These are phyloP conservation scores for Nephotettix cincticeps DNA, from an alignment of 1,140 invertebrate species.

Conservation along the genomic window DNA sequence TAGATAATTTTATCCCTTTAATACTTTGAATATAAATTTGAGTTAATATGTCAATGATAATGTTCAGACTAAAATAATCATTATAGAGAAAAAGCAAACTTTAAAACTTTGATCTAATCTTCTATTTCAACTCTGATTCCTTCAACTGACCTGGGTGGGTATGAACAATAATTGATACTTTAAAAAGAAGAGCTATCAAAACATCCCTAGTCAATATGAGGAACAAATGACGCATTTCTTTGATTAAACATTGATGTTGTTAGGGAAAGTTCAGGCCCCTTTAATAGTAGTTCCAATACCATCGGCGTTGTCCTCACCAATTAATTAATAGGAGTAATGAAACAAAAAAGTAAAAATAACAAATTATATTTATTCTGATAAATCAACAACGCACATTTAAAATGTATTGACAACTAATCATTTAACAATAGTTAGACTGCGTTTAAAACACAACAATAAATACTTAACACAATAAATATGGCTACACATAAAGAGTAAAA, in stretches of 20 bases:
- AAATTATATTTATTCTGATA: slow-evolving; percentile 13
- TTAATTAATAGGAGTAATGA: background rate
- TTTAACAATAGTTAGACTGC: slow-evolving; percentile 5
- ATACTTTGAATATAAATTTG: too few relatives aligned
- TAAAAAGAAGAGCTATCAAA: background rate
- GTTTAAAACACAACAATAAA: slow-evolving; percentile 19
- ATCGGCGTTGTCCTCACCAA: background rate
- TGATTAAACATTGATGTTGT: background rate
- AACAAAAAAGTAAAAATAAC: slow-evolving; percentile 1
- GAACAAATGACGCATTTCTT: background rate
- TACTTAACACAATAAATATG: background rate
- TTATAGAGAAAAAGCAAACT: too few relatives aligned
- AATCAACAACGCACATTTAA: slow-evolving; percentile 6
- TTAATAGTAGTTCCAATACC: background rate
- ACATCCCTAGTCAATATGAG: background rate
- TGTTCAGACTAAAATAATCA: too few relatives aligned
- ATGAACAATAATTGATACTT: too few relatives aligned
- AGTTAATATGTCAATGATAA: too few relatives aligned
- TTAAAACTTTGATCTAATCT: too few relatives aligned
- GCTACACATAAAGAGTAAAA: background rate
- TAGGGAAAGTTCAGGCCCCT: background rate
- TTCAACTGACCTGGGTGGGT: too few relatives aligned
- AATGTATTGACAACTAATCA: background rate
- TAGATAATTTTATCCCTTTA: too few relatives aligned
- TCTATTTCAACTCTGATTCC: too few relatives aligned